phyloP scores from a whole-genome alignment of 92 coral and sea anemone genomes.

The Blastomussa wellsi region DNA sequence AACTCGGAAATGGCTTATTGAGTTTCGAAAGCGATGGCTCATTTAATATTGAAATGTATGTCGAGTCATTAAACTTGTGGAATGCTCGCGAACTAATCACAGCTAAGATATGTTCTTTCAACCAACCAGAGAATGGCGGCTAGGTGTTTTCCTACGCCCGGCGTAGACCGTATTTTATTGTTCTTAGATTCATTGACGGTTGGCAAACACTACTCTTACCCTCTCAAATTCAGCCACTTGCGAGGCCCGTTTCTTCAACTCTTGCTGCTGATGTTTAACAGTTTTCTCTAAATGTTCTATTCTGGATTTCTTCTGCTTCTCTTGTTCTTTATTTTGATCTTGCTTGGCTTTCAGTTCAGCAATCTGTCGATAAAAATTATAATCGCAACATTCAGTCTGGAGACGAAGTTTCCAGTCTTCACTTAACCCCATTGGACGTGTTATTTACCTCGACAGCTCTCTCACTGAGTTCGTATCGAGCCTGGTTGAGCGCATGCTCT shows the following conservation, averaged over 20 bases:
- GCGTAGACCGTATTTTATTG: not conserved
- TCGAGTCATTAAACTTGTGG: not conserved
- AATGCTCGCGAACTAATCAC: not conserved
- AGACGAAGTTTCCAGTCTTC: not conserved
- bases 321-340: constrained; percentile 84
- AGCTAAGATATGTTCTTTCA: not conserved
- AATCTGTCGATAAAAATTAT: constrained; percentile 40
- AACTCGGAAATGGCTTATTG: too few relatives aligned
- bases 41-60: not conserved
- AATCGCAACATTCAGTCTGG: not conserved
- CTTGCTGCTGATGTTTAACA: constrained; percentile 92
- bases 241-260: constrained; percentile 86
- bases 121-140: not conserved
- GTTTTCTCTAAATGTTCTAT: constrained; percentile 87
- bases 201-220: constrained; percentile 55
- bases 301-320: constrained; percentile 78
- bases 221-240: constrained; percentile 84
- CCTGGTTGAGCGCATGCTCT: constrained; percentile 92
- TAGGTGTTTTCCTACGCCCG: not conserved
- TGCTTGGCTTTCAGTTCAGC: constrained; percentile 87
- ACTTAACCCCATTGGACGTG: not conserved
- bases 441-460: constrained; percentile 85
- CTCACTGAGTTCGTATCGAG: constrained; percentile 94
- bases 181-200: not conserved
- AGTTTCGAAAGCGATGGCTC: not conserved